Evolutionary conservation across 2,888 invertebrate species (phyloP).

Genomic region (Cantharis flavilabris): DNA sequence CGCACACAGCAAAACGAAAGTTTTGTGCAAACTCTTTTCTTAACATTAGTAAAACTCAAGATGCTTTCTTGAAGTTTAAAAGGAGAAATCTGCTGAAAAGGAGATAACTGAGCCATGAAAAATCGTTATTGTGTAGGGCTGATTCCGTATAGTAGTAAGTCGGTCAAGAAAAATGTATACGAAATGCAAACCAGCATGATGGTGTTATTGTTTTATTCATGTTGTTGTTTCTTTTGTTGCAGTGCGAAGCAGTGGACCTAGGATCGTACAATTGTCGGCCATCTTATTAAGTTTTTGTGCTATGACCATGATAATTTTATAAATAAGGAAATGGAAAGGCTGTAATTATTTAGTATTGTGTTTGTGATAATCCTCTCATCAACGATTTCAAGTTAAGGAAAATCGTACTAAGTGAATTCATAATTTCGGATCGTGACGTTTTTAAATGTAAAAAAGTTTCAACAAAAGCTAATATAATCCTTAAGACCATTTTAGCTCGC

Average conservation of each 20-base stretch:
- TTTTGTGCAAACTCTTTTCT: background rate
- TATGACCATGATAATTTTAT: background rate
- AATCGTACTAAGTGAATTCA: background rate
- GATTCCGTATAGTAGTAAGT: background rate
- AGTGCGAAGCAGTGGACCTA: conserved; percentile 24
- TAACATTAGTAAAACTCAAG: background rate
- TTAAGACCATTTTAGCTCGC: conserved; percentile 19
- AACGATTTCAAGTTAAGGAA: background rate
- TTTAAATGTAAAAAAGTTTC: background rate
- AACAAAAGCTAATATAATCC: background rate
- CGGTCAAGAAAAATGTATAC: background rate
- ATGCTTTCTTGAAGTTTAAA: background rate
- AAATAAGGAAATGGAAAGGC: background rate
- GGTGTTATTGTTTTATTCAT: background rate
- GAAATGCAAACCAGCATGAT: background rate
- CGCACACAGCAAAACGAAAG: background rate
- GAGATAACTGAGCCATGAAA: background rate
- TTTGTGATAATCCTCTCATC: background rate
- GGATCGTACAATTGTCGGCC: background rate
- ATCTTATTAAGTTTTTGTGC: conserved; percentile 7
- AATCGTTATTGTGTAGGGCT: background rate
- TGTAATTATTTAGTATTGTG: background rate
- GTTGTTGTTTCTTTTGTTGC: conserved; percentile 16
- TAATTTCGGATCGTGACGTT: background rate
- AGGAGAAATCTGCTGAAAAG: background rate